Evolutionary conservation across 2,113 vertebrate genomes (phyloP), one percentile per base, ranked within the genome.

Genomic region (Carlito syrichta): DNA sequence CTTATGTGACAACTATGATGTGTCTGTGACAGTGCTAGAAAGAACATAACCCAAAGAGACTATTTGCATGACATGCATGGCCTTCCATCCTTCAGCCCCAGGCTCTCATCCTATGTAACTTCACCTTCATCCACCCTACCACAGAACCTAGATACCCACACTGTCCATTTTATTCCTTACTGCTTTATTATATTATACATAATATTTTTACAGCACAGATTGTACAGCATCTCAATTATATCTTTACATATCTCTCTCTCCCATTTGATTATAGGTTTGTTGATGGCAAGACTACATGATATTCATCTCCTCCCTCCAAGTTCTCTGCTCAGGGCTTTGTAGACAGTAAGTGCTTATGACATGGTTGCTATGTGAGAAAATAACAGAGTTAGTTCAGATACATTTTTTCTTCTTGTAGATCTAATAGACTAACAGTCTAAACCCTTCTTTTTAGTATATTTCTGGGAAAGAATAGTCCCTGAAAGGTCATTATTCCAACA

Each of bases 81-180:
- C 9, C 12, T 50, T 74, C 19, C 16, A 43, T 3, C 9, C 4
- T 0, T 1, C 20, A 71, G 35, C 23, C 22, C 30, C 12, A 63
- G 68, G 38, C 16, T 60, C 16, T 19, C 50, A 56, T 6, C 48
- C 19, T 12, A n/a, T 16, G 27, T 19, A 4, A 10, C 22, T 11
- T 68, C n/a, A 4, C 6, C n/a, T 5, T 45, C 5, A 7, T 6
- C 38, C 13, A 20, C 23, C 20, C 6, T 0, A 4, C 45, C 32
- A 40, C 8, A 3, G 1, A 62, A 14, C 3, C 50, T 11, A 45
- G 58, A 90, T 9, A 2, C 20, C 50, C 23, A 20, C 3, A 1
- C 5, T 1, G 9, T 32, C 54, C 66, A n/a, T 25, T 40, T 69
- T 6, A 38, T 17, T 35, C 9, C 22, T 35, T 1, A 23, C 2